These are phyloP conservation scores for Microcebus griseorufus DNA, from an alignment of 2,113 vertebrate species.

Conservation along the genomic window DNA sequence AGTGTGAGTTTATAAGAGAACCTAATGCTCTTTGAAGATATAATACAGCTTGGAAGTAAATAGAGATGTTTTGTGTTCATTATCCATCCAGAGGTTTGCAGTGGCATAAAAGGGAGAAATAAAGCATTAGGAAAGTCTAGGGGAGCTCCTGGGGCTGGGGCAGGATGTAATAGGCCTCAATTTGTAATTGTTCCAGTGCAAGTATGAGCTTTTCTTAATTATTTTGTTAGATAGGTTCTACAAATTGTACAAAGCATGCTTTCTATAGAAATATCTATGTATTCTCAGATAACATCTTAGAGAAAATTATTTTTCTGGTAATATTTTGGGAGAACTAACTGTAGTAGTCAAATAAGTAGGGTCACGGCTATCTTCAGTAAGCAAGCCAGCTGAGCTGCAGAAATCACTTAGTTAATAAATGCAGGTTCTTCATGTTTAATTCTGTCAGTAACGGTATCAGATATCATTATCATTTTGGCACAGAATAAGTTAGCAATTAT, in stretches of 20 bases:
- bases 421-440: not conserved
- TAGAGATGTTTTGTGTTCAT: not conserved
- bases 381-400: not conserved
- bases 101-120: not conserved
- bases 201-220: not conserved
- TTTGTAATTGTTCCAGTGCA: not conserved
- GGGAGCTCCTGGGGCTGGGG: not conserved
- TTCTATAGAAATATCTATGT: not conserved
- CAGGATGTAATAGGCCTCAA: not conserved
- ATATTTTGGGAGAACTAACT: not conserved
- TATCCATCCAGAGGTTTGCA: not conserved
- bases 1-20: not conserved
- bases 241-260: not conserved
- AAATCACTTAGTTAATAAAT: not conserved
- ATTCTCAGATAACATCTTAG: not conserved
- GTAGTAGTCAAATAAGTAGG: not conserved
- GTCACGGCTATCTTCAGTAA: not conserved
- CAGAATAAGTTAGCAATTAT: not conserved
- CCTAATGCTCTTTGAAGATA: not conserved
- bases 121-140: not conserved
- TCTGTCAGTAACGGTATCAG: not conserved
- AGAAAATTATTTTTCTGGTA: not conserved
- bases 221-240: not conserved
- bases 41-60: not conserved
- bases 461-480: conserved; percentile 16